Evolutionary conservation across 2,888 invertebrate species (phyloP), one percentile per base, ranked within the genome.

Genomic region (Sinotaia quadrata): DNA sequence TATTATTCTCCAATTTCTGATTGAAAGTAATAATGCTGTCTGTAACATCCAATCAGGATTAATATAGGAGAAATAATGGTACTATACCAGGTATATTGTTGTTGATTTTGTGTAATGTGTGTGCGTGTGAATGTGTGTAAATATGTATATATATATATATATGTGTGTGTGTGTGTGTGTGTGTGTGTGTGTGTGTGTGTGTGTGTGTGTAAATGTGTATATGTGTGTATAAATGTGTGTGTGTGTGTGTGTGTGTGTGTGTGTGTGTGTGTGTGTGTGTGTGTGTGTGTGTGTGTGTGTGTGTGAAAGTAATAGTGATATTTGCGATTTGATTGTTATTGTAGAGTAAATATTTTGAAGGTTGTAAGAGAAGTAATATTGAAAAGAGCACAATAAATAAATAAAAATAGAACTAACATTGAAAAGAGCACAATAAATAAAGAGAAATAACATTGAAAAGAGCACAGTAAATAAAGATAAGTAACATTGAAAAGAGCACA

Each of bases 211-310:
- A 24, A 21, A 37, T 36, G 57, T 21, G 57, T 57, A 37, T 21
- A 24, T 36, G 36, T 36, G 36, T 34, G 57, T 36, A 37, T 57
- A 37, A 36, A 24, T 36, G 57, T 57, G 57, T 57, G 57, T 36
- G 36, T 57, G 21, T 36, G 34, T 57, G 36, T 57, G 57, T 57
- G 57, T 57, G 36, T 34, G 57, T 57, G 57, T 57, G 36, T 57
- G 57, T 57, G 36, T 57, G 57, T 36, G 57, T 36, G 57, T 36
- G 57, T 36, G 36, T 36, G 57, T 36, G 57, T 57, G 57, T 57
- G 57, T 57, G 57, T 57, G 36, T 36, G 57, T 57, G 57, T 57
- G 36, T 2, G 36, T 36, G 57, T 36, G 57, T 57, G 57, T 57
- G 57, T 57, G 36, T 57, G 57, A 15, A 12, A 15, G 57, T 34